Percentiles rank a stretch among this genome's conserved stretches.
Evolutionary conservation across 2,888 invertebrate species (phyloP).

Genomic region (Caenorhabditis panamensis): DNA sequence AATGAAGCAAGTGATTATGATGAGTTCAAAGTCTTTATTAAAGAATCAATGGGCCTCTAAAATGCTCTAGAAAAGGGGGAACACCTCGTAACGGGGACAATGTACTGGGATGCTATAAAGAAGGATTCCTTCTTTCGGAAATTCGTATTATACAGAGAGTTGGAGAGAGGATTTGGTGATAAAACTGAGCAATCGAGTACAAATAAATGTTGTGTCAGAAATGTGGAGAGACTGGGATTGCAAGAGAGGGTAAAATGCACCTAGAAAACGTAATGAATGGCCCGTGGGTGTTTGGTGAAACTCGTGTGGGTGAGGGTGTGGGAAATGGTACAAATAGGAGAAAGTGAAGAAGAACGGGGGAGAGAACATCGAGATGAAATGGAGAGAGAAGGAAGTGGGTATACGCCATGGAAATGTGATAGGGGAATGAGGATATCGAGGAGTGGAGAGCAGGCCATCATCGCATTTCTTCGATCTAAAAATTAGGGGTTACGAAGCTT

Average conservation of each 20-base stretch:
- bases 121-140: not conserved
- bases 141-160: slow-evolving; percentile 30
- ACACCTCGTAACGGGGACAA: slow-evolving; percentile 37
- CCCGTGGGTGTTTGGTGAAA: slow-evolving; percentile 29
- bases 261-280: slow-evolving; percentile 8
- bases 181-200: slow-evolving; percentile 48
- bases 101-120: slow-evolving; percentile 44
- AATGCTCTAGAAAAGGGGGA: slow-evolving; percentile 17
- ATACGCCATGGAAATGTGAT: slow-evolving; percentile 35
- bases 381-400: slow-evolving; percentile 17
- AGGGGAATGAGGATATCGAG: slow-evolving; percentile 7
- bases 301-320: slow-evolving; percentile 31
- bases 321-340: slow-evolving; percentile 29
- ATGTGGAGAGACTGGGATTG: slow-evolving; percentile 8
- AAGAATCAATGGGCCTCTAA: slow-evolving; percentile 26
- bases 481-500: not conserved
- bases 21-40: slow-evolving; percentile 34
- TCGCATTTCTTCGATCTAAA: slow-evolving; percentile 39
- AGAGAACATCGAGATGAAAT: slow-evolving; percentile 31
- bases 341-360: slow-evolving; percentile 26
- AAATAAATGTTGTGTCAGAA: slow-evolving; percentile 23
- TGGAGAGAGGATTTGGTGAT: slow-evolving; percentile 17
- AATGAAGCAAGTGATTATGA: not conserved
- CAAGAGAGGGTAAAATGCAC: slow-evolving; percentile 33
- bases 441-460: slow-evolving; percentile 5